These are phyloP conservation scores for Lasioglossum oenotherae DNA, from an alignment of 2,888 invertebrate genomes.

Conservation along the genomic window DNA sequence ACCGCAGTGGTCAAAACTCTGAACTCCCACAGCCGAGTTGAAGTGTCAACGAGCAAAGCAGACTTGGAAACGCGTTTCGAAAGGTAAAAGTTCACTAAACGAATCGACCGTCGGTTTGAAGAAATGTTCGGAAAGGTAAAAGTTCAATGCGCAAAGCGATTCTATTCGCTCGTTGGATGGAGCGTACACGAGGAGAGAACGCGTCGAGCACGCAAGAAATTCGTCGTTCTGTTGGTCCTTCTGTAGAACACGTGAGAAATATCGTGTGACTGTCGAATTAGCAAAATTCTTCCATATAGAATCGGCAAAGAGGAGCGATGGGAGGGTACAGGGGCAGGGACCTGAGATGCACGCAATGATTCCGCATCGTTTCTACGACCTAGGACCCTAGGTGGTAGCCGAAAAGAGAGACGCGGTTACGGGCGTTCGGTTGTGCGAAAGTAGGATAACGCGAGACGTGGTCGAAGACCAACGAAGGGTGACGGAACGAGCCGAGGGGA, in stretches of 20 bases:
- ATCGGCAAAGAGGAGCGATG: slow-evolving; percentile 26
- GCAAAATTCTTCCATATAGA: slow-evolving; percentile 47
- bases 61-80: not conserved
- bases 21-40: not conserved
- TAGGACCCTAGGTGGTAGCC: slow-evolving; percentile 43
- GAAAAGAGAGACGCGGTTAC: slow-evolving; percentile 24
- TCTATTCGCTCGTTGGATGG: slow-evolving; percentile 2
- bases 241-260: not conserved
- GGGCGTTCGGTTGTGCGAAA: not conserved
- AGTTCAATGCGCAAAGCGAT: not conserved
- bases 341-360: slow-evolving; percentile 54
- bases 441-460: slow-evolving; percentile 49
- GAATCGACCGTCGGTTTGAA: not conserved
- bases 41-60: not conserved
- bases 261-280: slow-evolving; percentile 58
- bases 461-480: slow-evolving; percentile 60
- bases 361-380: slow-evolving; percentile 57
- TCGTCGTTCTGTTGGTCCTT: not conserved
- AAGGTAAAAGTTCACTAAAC: not conserved
- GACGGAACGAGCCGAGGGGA: slow-evolving; percentile 62
- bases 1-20: not conserved
- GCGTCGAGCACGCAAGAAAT: slow-evolving; percentile 7
- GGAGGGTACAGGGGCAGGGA: slow-evolving; percentile 45
- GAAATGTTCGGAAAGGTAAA: not conserved
- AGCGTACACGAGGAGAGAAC: slow-evolving; percentile 6